A percentile compares a stretch with the other conserved stretches of the same genome.
Conservation (phyloP, 2,888 invertebrate species). For the Cactoblastis cactorum region DNA sequence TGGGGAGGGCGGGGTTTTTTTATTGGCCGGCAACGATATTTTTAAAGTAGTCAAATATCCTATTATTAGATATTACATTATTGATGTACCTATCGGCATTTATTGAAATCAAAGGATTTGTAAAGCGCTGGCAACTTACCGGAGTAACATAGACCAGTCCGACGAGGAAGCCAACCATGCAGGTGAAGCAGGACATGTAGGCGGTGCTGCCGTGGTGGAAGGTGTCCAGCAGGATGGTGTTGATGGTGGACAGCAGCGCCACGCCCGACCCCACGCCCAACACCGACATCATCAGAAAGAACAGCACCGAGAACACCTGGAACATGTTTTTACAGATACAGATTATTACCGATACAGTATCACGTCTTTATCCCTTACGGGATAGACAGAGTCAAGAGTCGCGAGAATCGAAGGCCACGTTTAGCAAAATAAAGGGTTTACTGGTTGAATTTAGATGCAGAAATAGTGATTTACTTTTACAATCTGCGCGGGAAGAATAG, state of each 20-base stretch:
- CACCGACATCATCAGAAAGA: conserved; percentile 90
- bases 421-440: too few relatives aligned
- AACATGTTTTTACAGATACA: conserved; percentile 29
- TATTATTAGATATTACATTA: too few relatives aligned
- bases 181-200: conserved; percentile 77
- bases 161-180: conserved; percentile 79
- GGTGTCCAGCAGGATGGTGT: conserved; percentile 84
- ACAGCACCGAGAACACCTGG: conserved; percentile 86
- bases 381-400: too few relatives aligned
- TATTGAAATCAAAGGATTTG: background rate
- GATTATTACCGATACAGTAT: too few relatives aligned
- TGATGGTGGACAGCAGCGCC: conserved; percentile 83
- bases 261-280: conserved; percentile 88
- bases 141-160: conserved; percentile 88
- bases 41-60: too few relatives aligned
- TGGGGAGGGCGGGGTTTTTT: too few relatives aligned
- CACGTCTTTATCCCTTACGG: too few relatives aligned
- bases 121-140: conserved; percentile 63
- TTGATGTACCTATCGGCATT: background rate
- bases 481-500: too few relatives aligned
- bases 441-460: too few relatives aligned
- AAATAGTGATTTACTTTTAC: too few relatives aligned
- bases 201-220: conserved; percentile 80
- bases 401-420: too few relatives aligned
- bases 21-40: too few relatives aligned